Percentiles rank a stretch among this genome's conserved stretches.
phyloP scores from a whole-genome alignment of 2,888 invertebrate genomes.

The Morpho deidamia region DNA sequence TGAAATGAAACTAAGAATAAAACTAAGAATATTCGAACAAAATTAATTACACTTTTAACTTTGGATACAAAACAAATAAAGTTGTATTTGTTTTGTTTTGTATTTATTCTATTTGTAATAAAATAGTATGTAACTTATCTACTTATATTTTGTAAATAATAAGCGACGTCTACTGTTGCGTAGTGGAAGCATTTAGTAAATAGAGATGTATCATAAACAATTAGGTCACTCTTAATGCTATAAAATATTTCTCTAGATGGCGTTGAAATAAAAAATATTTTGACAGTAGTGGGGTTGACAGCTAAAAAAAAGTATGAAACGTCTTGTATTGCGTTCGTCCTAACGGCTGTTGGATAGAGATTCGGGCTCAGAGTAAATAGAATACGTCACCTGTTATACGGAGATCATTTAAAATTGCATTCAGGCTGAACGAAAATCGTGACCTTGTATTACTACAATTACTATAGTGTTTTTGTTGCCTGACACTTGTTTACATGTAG shows the following conservation, averaged over 20 bases:
- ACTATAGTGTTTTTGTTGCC: slow-evolving; percentile 50
- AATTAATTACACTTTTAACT: too few species aligned
- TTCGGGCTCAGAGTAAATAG: slow-evolving; percentile 36
- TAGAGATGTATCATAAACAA: slow-evolving; percentile 16
- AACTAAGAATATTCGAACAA: too few species aligned
- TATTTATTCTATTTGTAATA: too few species aligned
- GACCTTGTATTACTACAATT: slow-evolving; percentile 46
- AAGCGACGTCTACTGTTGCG: slow-evolving; percentile 5
- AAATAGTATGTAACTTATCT: too few species aligned
- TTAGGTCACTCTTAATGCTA: slow-evolving; percentile 20
- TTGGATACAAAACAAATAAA: too few species aligned
- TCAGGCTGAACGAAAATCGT: slow-evolving; percentile 39
- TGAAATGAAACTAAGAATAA: too few species aligned
- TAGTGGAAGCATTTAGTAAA: neutral
- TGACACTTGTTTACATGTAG: slow-evolving; percentile 65
- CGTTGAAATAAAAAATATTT: slow-evolving; percentile 4
- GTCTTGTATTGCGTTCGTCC: slow-evolving; percentile 35
- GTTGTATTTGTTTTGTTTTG: too few species aligned
- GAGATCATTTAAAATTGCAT: slow-evolving; percentile 43
- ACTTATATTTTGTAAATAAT: neutral
- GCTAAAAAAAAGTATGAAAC: slow-evolving; percentile 39
- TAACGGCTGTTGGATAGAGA: slow-evolving; percentile 41
- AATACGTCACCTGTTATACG: slow-evolving; percentile 51
- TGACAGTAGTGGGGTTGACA: slow-evolving; percentile 10
- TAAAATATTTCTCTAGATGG: slow-evolving; percentile 12